Conservation (phyloP, 2,888 invertebrate species). For the Muscina levida region DNA sequence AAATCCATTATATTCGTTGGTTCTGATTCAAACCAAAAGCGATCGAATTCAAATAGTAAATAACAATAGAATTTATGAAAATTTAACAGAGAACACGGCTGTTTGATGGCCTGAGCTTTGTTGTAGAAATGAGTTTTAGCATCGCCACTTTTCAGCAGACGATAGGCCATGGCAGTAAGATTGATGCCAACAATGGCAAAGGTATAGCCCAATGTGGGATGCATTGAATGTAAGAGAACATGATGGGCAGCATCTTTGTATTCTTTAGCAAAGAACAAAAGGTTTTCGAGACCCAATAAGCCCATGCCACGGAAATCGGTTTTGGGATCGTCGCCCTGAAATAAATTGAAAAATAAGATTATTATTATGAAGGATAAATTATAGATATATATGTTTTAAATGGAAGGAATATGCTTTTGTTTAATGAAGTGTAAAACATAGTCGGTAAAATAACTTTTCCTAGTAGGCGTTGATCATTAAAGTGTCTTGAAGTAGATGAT, state of each 20-base stretch:
- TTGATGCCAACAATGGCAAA: conserved; percentile 97
- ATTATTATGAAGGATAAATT: no score
- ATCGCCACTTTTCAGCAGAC: conserved; percentile 88
- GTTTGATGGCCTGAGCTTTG: conserved; percentile 81
- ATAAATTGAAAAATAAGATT: conserved; percentile 26
- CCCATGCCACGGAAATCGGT: conserved; percentile 99
- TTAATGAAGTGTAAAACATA: background rate
- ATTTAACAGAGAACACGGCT: conserved; percentile 85
- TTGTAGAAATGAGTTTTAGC: conserved; percentile 97
- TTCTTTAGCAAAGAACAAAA: conserved; percentile 91
- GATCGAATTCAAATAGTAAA: conserved; percentile 95
- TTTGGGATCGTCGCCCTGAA: conserved; percentile 95
- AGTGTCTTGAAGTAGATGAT: no score
- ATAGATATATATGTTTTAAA: background rate
- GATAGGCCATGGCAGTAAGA: conserved; percentile 93
- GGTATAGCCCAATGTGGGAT: conserved; percentile 93
- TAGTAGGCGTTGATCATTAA: no score
- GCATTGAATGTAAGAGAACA: conserved; percentile 92
- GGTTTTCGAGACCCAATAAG: conserved; percentile 93
- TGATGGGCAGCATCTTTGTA: conserved; percentile 90
- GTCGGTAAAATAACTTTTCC: background rate
- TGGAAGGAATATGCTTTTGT: no score
- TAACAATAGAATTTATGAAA: conserved; percentile 97
- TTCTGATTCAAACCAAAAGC: conserved; percentile 94
- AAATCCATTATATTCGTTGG: conserved; percentile 98